Evolutionary conservation across 1,140 invertebrate species (phyloP), one percentile per base, ranked within the genome.

Genomic region (Eurosta solidaginis): DNA sequence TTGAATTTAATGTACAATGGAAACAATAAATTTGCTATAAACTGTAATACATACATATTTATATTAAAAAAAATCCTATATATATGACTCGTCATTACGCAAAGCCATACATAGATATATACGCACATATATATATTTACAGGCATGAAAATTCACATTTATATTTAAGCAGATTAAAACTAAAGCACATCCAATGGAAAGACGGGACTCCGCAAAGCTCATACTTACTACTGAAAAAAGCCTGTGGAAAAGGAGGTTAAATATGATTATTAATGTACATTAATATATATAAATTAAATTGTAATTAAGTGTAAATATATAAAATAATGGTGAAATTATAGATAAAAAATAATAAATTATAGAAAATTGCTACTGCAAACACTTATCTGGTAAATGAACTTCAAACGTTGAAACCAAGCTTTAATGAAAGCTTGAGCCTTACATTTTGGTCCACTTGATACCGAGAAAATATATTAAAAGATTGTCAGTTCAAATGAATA

Each of bases 221-320:
- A 75, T 75, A 75, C 45, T 82, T 84, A 83, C 73, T 84, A 81
- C 83, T 79, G 82, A 78, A 78, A 79, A 79, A 81, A 85, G 81
- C 83, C 78, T 82, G 82, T 85, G 83, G 81, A 84, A 84, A 79
- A 81, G 81, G 79, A 81, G 81, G 77, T 80, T 81, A 81, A 75
- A 82, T 81, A 81, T 63, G 68, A 68, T 75, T 59, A 33, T 36
- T 33, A 27, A 54, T 29, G 2, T 29, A 36, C 29, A 12, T 59
- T 59, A 33, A 59, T n/a, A 59, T 59, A 27, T 52, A 27, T 59
- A 29, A 29, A 10, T 47, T 47, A 47, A 17, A 22, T 52, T 52
- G 10, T 59, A 27, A 49, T 47, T 17, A 17, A 22, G 20, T 52
- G 10, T 59, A 27, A 49, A 59, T 77, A 44, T 50, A 52, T 40